Base-by-base conservation (phyloP, 2,113 vertebrate genomes). In the Oncorhynchus tshawytscha region DNA sequence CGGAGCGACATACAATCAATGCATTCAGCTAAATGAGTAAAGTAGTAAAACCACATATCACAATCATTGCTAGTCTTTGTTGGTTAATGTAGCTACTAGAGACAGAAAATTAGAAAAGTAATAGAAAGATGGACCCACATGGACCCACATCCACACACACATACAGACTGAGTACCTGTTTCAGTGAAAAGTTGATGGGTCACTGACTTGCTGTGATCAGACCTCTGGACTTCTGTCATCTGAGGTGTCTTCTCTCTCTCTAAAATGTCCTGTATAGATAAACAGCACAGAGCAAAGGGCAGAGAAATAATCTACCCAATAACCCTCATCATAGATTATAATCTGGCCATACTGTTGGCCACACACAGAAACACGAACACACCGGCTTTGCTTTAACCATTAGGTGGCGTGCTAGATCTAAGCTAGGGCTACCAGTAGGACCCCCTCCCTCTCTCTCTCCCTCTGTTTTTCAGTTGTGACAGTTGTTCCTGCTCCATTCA, bases 211-310 rank as follows among this genome's bases (percentile, higher is more conserved):
- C 16, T 29, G 6, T 11, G n/a, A 64, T 72, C 29, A 7, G n/a
- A 57, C 70, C 20, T 34, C 45, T 27, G 22, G 12, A 5, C 45
- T 51, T 70, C 49, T n/a, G 67, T 71, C 45, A 59, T 75, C 62
- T 57, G 4, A 31, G n/a, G 45, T 24, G 72, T 18, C 64, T 1
- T 45, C 48, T 39, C 9, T 69, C 24, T 62, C 24, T 60, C 49
- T 71, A 7, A 67, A 39, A 67, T 67, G 29, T 31, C 31, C 15
- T 34, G 27, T 67, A 20, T 2, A 31, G 51, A 75, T 59, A 75
- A 75, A 85, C 65, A 15, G 12, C 15, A 80, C 73, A 67, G 87
- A 29, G 6, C 88, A 91, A 91, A 92, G 89, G 82, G 78, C 87
- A 87, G 3, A n/a, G 34, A 39, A 39, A 39, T 34, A 39, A 39